Percentiles rank a stretch among this genome's conserved stretches.
Evolutionary conservation across 2,113 vertebrate species (phyloP).

Genomic region (Podarcis raffonei): DNA sequence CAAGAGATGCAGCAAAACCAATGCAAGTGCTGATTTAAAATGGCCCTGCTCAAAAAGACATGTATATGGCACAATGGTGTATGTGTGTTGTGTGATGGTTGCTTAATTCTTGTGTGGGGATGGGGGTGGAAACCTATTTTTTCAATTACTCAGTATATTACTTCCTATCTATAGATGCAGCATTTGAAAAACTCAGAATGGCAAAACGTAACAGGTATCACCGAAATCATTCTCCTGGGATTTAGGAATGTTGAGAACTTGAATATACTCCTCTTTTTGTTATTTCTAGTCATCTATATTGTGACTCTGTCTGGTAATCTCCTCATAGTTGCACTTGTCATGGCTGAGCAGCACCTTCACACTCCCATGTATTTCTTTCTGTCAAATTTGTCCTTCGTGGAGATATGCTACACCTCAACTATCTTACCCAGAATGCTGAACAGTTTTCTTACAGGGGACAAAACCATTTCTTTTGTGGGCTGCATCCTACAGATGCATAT

Average conservation of each 20-base stretch:
- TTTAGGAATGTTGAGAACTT: constrained; percentile 45
- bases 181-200: constrained; percentile 6
- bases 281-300: constrained; percentile 48
- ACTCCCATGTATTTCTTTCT: constrained; percentile 59
- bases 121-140: too few relatives aligned
- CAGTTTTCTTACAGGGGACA: neutral
- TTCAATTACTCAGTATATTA: neutral
- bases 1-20: neutral
- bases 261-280: constrained; percentile 47
- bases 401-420: constrained; percentile 11
- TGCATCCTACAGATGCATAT: constrained; percentile 19
- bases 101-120: too few relatives aligned
- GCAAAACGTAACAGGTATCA: constrained; percentile 41
- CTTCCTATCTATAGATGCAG: neutral
- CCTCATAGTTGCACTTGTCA: constrained; percentile 50
- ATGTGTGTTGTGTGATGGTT: neutral
- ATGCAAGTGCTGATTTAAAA: neutral
- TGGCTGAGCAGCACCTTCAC: constrained; percentile 43
- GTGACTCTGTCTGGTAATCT: constrained; percentile 51
- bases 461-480: neutral
- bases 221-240: constrained; percentile 50
- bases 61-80: neutral
- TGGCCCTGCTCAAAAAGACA: neutral
- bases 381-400: constrained; percentile 23
- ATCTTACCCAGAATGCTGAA: constrained; percentile 22